Percentiles rank a stretch among this genome's conserved stretches.
phyloP scores from a whole-genome alignment of 1,140 invertebrate genomes.

The Scylla paramamosain region DNA sequence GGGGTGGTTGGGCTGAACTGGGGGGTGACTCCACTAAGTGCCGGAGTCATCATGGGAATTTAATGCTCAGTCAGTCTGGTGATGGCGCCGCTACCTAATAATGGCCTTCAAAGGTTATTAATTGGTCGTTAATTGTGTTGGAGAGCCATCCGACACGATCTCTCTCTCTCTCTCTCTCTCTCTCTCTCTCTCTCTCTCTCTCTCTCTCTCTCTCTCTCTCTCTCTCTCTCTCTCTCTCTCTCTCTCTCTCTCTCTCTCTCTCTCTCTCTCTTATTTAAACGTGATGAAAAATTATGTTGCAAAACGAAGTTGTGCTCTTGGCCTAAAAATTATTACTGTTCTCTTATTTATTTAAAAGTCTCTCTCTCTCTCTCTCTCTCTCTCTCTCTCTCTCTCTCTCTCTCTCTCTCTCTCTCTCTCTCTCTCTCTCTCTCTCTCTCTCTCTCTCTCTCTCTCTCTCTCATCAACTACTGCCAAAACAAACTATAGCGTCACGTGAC shows the following conservation, averaged over 20 bases:
- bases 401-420: constrained; percentile 20
- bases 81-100: neutral
- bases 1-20: neutral
- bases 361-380: constrained; percentile 20
- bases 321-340: too few species aligned
- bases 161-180: constrained; percentile 12
- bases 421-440: constrained; percentile 20
- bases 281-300: too few species aligned
- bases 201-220: constrained; percentile 20
- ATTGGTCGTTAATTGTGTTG: constrained; percentile 8
- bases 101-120: neutral
- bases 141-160: neutral
- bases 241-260: constrained; percentile 3
- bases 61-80: constrained; percentile 2
- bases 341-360: neutral
- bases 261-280: too few species aligned
- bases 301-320: too few species aligned
- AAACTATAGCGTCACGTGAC: too few species aligned
- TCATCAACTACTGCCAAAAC: neutral
- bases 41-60: neutral
- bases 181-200: constrained; percentile 20
- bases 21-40: neutral
- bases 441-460: constrained; percentile 19
- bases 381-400: constrained; percentile 12
- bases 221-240: constrained; percentile 8